A percentile compares a stretch with the other conserved stretches of the same genome.
phyloP scores from a whole-genome alignment of 2,113 vertebrate species.

The Vombatus ursinus region DNA sequence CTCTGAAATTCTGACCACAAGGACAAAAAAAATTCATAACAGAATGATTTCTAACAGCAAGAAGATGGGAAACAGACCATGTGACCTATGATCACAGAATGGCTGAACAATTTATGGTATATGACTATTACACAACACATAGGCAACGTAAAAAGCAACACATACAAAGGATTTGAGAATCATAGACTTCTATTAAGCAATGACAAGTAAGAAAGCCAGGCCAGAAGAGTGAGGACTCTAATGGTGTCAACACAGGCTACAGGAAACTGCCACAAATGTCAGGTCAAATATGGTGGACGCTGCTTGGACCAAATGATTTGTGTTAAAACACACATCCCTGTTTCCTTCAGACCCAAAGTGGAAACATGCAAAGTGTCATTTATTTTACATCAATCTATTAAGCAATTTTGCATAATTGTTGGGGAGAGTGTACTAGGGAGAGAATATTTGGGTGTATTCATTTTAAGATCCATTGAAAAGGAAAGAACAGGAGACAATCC shows the following conservation, averaged over 20 bases:
- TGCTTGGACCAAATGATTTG: neutral
- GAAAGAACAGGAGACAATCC: neutral
- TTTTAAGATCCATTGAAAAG: too few species aligned
- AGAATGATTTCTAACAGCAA: neutral
- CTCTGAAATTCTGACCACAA: neutral
- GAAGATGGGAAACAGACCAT: neutral
- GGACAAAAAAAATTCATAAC: neutral
- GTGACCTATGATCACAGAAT: neutral
- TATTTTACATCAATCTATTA: neutral
- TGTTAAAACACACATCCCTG: neutral
- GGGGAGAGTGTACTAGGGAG: too few species aligned
- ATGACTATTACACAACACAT: neutral
- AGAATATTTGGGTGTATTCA: neutral
- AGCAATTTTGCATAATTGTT: neutral
- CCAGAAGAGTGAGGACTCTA: neutral
- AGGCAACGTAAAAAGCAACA: neutral
- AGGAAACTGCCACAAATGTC: neutral
- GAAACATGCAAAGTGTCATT: neutral
- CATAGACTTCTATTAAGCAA: neutral
- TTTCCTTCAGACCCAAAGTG: neutral
- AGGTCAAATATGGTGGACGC: neutral
- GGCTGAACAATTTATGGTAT: neutral
- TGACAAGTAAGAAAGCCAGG: neutral
- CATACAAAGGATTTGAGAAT: neutral
- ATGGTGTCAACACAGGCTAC: neutral